Evolutionary conservation across 2,888 invertebrate species (phyloP).

Genomic region (Ptychoptera contaminata): DNA sequence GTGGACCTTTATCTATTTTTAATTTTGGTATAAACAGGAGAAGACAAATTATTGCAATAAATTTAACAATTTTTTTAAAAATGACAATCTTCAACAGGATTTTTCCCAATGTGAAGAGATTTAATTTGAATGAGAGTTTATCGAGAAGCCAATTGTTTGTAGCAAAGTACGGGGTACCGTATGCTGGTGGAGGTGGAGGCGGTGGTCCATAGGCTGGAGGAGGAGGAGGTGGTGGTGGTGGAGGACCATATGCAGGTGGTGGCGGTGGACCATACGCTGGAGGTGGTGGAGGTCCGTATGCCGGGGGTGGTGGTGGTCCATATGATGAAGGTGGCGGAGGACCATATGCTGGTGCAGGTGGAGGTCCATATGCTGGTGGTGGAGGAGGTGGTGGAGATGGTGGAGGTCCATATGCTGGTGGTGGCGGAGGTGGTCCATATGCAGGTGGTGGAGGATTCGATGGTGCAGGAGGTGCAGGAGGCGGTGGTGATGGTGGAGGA

Average conservation of each 20-base stretch:
- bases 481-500: too few species aligned
- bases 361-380: constrained; percentile 21
- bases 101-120: constrained; percentile 56
- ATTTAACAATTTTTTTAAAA: constrained; percentile 68
- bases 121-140: constrained; percentile 52
- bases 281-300: constrained; percentile 31
- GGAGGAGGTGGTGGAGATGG: too few species aligned
- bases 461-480: too few species aligned
- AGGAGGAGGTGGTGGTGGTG: constrained; percentile 14
- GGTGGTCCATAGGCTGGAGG: constrained; percentile 31
- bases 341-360: constrained; percentile 24
- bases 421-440: too few species aligned
- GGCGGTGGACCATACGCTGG: constrained; percentile 30
- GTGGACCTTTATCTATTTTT: constrained; percentile 20
- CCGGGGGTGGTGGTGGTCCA: constrained; percentile 29
- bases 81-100: constrained; percentile 58
- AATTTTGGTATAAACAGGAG: constrained; percentile 61
- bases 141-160: constrained; percentile 39
- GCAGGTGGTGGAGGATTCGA: too few species aligned
- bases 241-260: constrained; percentile 28
- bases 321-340: constrained; percentile 30
- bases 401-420: too few species aligned
- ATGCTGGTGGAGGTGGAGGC: constrained; percentile 28
- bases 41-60: constrained; percentile 59
- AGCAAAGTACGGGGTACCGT: constrained; percentile 32